Evolutionary conservation across 2,113 vertebrate species (phyloP), one percentile per base, ranked within the genome.

Genomic region (Zosterops pallidus): DNA sequence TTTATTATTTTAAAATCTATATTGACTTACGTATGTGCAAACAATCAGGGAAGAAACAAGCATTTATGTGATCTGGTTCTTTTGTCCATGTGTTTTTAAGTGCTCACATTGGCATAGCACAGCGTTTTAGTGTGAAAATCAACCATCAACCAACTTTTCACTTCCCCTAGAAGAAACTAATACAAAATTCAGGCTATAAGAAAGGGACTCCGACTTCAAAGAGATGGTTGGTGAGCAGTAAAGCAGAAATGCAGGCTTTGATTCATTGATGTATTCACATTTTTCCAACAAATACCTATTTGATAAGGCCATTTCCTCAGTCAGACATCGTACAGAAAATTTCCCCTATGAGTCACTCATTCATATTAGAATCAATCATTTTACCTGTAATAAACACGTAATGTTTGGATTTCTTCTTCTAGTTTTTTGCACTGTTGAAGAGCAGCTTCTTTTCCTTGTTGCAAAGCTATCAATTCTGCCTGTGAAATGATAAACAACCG

Each of bases 311-410:
- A 94, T 86, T 97, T 97, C 88, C 93, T 97, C 77, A 72, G 75
- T 75, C 90, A 76, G 92, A 92, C 92, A 77, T 22, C 10, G 25
- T 21, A 65, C 56, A 96, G 62, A 96, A 95, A 90, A 68, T 74
- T 93, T 86, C 94, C 70, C 79, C n/a, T 92, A 74, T 83, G 46
- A 83, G 90, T 94, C 57, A 96, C 35, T 77, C 94, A 91, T 93
- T 97, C 71, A 28, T 49, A 76, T 81, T 56, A 46, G 42, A 80
- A 95, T 91, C 85, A 96, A 91, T 76, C 69, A 94, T 87, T 95
- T 97, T 98, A 99, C 98, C 98, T 98, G 98, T 98, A 98, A 96
- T 98, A 98, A 95, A 98, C 93, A 67, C 57, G 97, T 64, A 98
- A 92, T 25, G 97, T 95, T 92, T 98, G 98, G 14, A 98, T 96